Evolutionary conservation across 1,140 invertebrate species (phyloP), one percentile per base, ranked within the genome.

Genomic region (Zaprionus gabonicus): DNA sequence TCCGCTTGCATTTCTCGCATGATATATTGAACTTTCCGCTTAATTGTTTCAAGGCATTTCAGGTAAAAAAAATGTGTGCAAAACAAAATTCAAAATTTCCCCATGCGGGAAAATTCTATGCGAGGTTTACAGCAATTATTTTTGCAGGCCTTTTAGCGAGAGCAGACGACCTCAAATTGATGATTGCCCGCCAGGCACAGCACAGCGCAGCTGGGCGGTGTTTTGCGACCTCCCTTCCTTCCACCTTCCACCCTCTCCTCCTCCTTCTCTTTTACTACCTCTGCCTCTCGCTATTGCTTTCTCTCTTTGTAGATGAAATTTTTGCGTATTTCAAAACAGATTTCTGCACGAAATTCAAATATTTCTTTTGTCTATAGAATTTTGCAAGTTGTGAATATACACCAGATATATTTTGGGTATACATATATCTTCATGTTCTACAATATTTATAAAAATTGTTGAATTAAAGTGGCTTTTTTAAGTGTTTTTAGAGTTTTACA

Each of bases 121-220:
- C n/a, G 7, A n/a, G 41, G 17, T 23, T 55, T 55, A 17, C 27
- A n/a, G 31, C 25, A 55, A 55, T 55, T 28, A 28, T 55, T 55
- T 56, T 28, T 27, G 53, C 53, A 56, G 13, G 25, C 46, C 46
- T 51, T 25, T 46, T 46, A 46, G n/a, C 17, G 46, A 20, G 46
- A 51, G 27, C 25, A 31, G 27, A 25, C 27, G 53, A 56, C 53
- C 53, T 56, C 53, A 56, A 56, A 56, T 56, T 55, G 51, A 55
- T 55, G 25, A 55, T 41, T 41, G 38, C 5, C 38, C 38, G 38
- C n/a, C 2, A 44, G 41, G n/a, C 41, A 31, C 7, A 9, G 28
- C 7, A 31, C 28, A 2, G 15, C 27, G 17, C 53, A 28, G 53
- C 53, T 56, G 53, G 53, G 53, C 31, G 20, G 46, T 25, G 20